Evolutionary conservation across 2,888 invertebrate genomes (phyloP).

Genomic region (Sarcophaga caerulescens): DNA sequence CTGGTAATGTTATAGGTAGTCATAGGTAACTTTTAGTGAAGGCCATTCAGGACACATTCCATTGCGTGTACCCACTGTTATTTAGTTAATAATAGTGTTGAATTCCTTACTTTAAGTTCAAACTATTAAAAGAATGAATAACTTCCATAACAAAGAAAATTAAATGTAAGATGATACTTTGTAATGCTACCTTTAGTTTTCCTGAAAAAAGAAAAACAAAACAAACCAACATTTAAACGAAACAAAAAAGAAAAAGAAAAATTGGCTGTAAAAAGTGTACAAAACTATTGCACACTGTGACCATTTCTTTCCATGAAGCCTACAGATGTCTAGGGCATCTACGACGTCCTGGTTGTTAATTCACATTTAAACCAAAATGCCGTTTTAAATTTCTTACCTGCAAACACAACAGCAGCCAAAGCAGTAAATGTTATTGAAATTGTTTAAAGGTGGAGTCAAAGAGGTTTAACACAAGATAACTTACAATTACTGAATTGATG

Average conservation of each 20-base stretch:
- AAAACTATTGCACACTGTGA: neutral
- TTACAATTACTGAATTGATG: conserved; percentile 67
- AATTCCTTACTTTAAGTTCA: conserved; percentile 41
- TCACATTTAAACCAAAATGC: conserved; percentile 55
- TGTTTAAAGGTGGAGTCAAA: conserved; percentile 40
- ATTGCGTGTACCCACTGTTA: conserved; percentile 1
- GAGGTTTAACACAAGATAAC: conserved; percentile 65
- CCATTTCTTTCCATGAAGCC: neutral
- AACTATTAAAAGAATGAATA: conserved; percentile 46
- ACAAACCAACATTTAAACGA: neutral
- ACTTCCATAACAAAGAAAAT: conserved; percentile 41
- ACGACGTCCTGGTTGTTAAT: conserved; percentile 29
- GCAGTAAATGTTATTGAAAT: neutral
- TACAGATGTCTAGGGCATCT: neutral
- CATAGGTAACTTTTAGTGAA: no score
- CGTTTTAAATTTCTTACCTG: conserved; percentile 57
- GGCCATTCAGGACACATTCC: no score
- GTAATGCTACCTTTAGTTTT: conserved; percentile 45
- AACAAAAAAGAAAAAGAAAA: neutral
- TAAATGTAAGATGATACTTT: conserved; percentile 61
- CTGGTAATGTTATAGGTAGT: no score
- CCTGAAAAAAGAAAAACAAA: conserved; percentile 3
- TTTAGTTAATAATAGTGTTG: conserved; percentile 22
- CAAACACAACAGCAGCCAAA: neutral
- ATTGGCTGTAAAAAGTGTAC: neutral